Base-by-base conservation (phyloP, 2,888 invertebrate species). In the Lithophane leautieri region DNA sequence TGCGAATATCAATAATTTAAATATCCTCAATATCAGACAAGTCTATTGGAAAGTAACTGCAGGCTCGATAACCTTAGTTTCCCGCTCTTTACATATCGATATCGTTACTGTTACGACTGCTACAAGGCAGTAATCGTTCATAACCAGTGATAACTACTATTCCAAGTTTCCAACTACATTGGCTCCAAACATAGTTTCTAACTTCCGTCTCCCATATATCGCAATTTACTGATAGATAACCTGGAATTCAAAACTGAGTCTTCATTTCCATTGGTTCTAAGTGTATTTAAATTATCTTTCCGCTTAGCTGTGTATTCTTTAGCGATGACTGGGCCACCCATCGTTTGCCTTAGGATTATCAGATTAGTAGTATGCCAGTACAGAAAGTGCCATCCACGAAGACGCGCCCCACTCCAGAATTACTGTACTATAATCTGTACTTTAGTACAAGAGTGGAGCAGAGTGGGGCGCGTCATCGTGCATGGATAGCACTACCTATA, bases 171-270 rank as follows among this genome's bases (percentile, higher is more conserved):
- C 44, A 54, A 61, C 34, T 54, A 42, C 52, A 42, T 65, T 22
- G 50, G n/a, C 47, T 69, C 8, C 62, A 47, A 77, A 73, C 54
- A 63, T 56, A 56, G 34, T 40, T 61, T 47, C 50, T 63, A 50
- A 28, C 70, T 82, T 82, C 82, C 82, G 62, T 56, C 52, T 69
- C 61, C 70, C 47, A 80, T 83, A 80, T 75, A 80, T 83, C 63
- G 74, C 70, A 83, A 83, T 83, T 83, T 74, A 81, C 67, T 68
- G n/a, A 63, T 40, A 73, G 74, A 74, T 73, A 74, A 28, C 60
- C 54, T 54, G 62, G 28, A 63, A 72, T 67, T 82, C 54, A 62
- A 70, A 70, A 76, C 66, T 4, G n/a, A 42, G 25, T 22, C 77
- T 62, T 69, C 66, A 74, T 72, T 82, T 56, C 42, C 50, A 42